A percentile compares a stretch with the other conserved stretches of the same genome.
phyloP scores from a whole-genome alignment of 2,888 invertebrate species.

The Rhagium mordax region DNA sequence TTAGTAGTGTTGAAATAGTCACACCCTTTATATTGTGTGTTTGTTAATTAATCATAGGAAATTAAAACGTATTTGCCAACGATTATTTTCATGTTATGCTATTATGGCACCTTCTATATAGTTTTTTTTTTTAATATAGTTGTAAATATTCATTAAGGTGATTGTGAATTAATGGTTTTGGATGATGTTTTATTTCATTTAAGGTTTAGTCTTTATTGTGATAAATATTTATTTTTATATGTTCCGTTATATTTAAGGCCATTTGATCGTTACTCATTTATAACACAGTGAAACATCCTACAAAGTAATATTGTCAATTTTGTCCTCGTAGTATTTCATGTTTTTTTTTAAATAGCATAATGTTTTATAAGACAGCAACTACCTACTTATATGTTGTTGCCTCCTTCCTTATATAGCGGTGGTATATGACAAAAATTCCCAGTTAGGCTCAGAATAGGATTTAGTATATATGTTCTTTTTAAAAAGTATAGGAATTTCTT shows the following conservation, averaged over 20 bases:
- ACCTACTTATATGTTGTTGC: no score
- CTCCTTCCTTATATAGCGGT: no score
- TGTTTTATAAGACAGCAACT: no score
- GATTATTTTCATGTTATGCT: slow-evolving; percentile 2
- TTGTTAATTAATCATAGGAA: not conserved
- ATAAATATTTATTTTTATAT: slow-evolving; percentile 26
- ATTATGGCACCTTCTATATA: not conserved
- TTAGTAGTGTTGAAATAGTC: not conserved
- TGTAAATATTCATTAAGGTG: not conserved
- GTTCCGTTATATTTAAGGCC: slow-evolving; percentile 2
- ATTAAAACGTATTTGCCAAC: not conserved
- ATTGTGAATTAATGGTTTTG: slow-evolving; percentile 16
- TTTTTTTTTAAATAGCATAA: no score
- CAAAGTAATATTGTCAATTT: no score
- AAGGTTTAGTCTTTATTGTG: slow-evolving; percentile 18
- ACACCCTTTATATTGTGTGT: not conserved
- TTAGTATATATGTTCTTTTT: no score
- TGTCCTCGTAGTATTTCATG: no score
- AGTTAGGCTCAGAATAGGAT: no score
- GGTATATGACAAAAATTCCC: no score
- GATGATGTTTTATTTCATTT: not conserved
- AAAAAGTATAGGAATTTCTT: no score
- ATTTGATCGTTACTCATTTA: not conserved
- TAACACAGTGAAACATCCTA: not conserved
- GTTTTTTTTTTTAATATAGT: not conserved